Conservation (phyloP, 2,113 vertebrate species). For the Paradoxurus hermaphroditus region DNA sequence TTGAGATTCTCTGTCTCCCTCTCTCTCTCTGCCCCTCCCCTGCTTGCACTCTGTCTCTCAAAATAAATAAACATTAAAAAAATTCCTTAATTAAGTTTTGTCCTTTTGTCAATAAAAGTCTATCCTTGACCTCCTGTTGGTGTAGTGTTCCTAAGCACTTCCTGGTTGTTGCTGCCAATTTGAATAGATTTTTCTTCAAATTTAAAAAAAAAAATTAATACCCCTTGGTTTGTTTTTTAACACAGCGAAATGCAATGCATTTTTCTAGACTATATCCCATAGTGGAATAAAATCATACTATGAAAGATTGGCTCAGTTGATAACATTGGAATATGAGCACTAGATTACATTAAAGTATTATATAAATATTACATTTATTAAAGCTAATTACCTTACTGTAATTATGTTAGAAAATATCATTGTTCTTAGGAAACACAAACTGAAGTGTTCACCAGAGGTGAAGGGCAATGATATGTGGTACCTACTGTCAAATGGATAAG, state of each 20-base stretch:
- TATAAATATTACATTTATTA: neutral
- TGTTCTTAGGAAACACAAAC: neutral
- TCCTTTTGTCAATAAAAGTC: neutral
- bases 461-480: neutral
- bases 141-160: neutral
- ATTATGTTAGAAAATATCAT: neutral
- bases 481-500: neutral
- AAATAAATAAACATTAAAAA: too few relatives aligned
- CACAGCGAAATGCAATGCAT: neutral
- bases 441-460: neutral
- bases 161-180: neutral
- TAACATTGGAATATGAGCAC: neutral
- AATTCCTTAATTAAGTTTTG: neutral
- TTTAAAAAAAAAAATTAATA: neutral
- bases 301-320: neutral
- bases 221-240: neutral
- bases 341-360: neutral
- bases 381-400: neutral
- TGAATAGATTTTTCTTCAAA: neutral
- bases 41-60: too few relatives aligned
- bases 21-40: too few relatives aligned
- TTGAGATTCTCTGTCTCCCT: too few relatives aligned
- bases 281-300: neutral
- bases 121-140: neutral
- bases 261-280: neutral